Evolutionary conservation across 2,797 vertebrate genomes (phyloP).

Genomic region (Muraenolepis orangiensis): DNA sequence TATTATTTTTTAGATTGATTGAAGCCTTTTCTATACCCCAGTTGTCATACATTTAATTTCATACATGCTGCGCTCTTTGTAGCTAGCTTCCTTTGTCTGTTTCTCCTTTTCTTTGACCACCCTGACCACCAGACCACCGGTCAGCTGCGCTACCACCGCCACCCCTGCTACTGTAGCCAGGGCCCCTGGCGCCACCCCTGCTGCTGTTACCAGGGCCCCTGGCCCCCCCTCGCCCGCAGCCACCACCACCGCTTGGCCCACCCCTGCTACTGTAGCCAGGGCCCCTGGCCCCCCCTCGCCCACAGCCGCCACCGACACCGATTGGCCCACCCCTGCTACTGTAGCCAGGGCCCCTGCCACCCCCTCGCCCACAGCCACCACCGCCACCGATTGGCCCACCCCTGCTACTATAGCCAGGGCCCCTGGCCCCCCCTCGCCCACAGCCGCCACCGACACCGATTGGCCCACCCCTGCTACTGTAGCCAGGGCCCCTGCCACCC

Average conservation of each 20-base stretch:
- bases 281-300: constrained; percentile 33
- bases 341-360: constrained; percentile 17
- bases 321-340: constrained; percentile 8
- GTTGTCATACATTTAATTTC: too few species aligned
- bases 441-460: constrained; percentile 16
- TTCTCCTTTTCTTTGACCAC: constrained; percentile 69
- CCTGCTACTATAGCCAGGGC: constrained; percentile 62
- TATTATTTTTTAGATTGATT: too few species aligned
- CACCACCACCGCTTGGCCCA: constrained; percentile 65
- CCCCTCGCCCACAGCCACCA: constrained; percentile 22
- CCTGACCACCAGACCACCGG: constrained; percentile 68
- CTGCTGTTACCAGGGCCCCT: constrained; percentile 52
- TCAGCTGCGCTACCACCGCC: constrained; percentile 55
- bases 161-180: too few species aligned
- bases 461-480: constrained; percentile 7
- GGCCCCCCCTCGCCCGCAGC: constrained; percentile 12
- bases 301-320: constrained; percentile 18
- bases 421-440: constrained; percentile 22
- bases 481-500: constrained; percentile 21
- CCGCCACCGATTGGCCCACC: constrained; percentile 64
- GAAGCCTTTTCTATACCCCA: constrained; percentile 61
- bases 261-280: constrained; percentile 59
- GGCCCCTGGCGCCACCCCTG: too few species aligned
- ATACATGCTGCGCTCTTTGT: constrained; percentile 64
- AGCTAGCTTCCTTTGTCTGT: constrained; percentile 36